phyloP scores from a whole-genome alignment of 2,888 invertebrate genomes.

The Drosophila mercatorum region DNA sequence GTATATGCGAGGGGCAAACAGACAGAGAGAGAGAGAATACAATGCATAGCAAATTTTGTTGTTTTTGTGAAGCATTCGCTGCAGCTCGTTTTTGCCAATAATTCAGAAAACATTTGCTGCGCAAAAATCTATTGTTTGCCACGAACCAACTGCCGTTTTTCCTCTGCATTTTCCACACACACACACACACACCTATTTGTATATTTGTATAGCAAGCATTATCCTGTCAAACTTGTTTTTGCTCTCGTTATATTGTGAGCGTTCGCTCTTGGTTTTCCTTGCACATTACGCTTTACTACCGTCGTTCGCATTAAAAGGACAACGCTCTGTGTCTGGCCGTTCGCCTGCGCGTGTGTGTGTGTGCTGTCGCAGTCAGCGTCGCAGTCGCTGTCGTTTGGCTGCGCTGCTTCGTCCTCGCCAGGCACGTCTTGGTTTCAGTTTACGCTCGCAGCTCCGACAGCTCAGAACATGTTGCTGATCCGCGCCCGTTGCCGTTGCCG shows the following conservation, averaged over 20 bases:
- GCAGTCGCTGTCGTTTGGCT: slow-evolving; percentile 21
- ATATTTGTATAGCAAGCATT: slow-evolving; percentile 44
- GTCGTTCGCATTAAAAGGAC: slow-evolving; percentile 78
- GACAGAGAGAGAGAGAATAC: not conserved
- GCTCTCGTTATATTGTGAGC: slow-evolving; percentile 49
- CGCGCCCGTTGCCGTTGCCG: slow-evolving; percentile 60
- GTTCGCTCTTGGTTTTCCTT: slow-evolving; percentile 62
- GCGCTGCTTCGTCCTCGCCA: slow-evolving; percentile 62
- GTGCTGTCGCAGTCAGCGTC: slow-evolving; percentile 28
- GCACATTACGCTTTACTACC: slow-evolving; percentile 63
- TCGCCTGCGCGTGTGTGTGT: slow-evolving; percentile 14
- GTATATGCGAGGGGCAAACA: not conserved
- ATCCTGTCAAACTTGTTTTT: slow-evolving; percentile 76
- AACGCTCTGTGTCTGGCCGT: slow-evolving; percentile 63
- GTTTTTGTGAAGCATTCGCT: slow-evolving; percentile 53
- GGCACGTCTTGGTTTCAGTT: slow-evolving; percentile 75
- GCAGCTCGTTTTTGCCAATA: slow-evolving; percentile 64
- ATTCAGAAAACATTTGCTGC: slow-evolving; percentile 33
- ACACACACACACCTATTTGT: not conserved
- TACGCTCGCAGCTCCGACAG: slow-evolving; percentile 81
- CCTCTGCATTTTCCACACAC: slow-evolving; percentile 61
- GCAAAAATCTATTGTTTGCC: slow-evolving; percentile 49
- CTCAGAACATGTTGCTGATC: slow-evolving; percentile 76
- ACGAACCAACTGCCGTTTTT: slow-evolving; percentile 72
- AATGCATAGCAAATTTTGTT: slow-evolving; percentile 48